Evolutionary conservation across 2,888 invertebrate genomes (phyloP).

Genomic region (Glomeris marginata): DNA sequence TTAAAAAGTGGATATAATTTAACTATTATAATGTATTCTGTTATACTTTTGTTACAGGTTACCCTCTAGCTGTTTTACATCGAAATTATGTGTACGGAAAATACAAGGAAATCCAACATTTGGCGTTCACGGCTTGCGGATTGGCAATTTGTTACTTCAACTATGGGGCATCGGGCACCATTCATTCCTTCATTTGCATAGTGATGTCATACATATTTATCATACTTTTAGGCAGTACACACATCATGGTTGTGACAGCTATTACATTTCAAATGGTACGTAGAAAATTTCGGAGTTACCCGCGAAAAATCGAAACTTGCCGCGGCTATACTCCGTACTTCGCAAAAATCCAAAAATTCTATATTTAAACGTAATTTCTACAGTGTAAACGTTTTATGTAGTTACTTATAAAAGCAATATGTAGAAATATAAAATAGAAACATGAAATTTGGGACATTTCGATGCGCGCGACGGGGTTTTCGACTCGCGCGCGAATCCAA

Average conservation of each 20-base stretch:
- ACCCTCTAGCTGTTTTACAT: constrained; percentile 53
- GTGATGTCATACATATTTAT: constrained; percentile 2
- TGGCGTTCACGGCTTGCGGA: constrained; percentile 57
- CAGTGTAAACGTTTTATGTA: no score
- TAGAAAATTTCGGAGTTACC: no score
- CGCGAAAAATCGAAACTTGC: no score
- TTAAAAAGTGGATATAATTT: no score
- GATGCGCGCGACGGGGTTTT: no score
- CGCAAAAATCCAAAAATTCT: no score
- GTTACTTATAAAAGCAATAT: no score
- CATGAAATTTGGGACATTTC: no score
- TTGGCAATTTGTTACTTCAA: constrained; percentile 64
- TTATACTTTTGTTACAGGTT: constrained; percentile 40
- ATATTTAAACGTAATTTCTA: no score
- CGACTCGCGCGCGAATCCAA: no score
- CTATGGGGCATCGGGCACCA: constrained; percentile 48
- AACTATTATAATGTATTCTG: not conserved
- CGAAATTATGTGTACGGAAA: constrained; percentile 42
- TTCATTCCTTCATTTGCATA: constrained; percentile 2
- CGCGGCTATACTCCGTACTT: no score
- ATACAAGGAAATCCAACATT: constrained; percentile 44
- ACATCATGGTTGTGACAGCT: not conserved
- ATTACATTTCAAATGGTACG: not conserved
- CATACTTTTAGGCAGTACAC: constrained; percentile 1
- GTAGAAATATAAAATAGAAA: no score